A percentile compares a stretch with the other conserved stretches of the same genome.
phyloP scores from a whole-genome alignment of 2,797 vertebrate genomes.

The Typhlichthys subterraneus region DNA sequence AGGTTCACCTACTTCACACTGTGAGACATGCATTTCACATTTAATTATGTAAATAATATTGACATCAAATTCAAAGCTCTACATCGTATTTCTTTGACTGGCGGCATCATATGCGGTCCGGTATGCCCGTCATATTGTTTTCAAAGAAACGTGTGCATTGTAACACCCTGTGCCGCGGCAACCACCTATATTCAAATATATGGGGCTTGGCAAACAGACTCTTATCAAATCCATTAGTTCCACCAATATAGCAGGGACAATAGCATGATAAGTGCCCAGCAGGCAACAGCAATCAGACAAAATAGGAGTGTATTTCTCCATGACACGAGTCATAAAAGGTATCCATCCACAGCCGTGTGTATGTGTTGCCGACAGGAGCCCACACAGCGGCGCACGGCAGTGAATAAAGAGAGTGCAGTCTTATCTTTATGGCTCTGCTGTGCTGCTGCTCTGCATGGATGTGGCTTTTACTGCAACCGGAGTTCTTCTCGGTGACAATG shows the following conservation, averaged over 20 bases:
- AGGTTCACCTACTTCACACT: not conserved
- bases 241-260: constrained; percentile 68
- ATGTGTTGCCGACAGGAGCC: constrained; percentile 54
- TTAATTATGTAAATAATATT: not conserved
- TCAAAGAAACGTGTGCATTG: too few species aligned
- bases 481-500: constrained; percentile 28
- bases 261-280: constrained; percentile 63
- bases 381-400: constrained; percentile 33
- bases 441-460: constrained; percentile 16
- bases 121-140: too few species aligned
- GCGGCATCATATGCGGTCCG: too few species aligned
- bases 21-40: not conserved
- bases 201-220: constrained; percentile 35
- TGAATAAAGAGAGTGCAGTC: constrained; percentile 58
- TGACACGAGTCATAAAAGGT: constrained; percentile 68
- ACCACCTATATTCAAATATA: constrained; percentile 22
- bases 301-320: constrained; percentile 72
- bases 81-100: too few species aligned
- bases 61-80: too few species aligned
- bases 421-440: constrained; percentile 68
- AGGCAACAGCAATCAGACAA: constrained; percentile 65
- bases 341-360: constrained; percentile 57
- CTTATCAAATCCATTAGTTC: constrained; percentile 63
- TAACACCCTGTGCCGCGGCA: too few species aligned
- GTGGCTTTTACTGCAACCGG: constrained; percentile 42